A percentile compares a stretch with the other conserved stretches of the same genome.
Evolutionary conservation across 2,797 vertebrate genomes (phyloP).

Genomic region (Diplodus sargus): DNA sequence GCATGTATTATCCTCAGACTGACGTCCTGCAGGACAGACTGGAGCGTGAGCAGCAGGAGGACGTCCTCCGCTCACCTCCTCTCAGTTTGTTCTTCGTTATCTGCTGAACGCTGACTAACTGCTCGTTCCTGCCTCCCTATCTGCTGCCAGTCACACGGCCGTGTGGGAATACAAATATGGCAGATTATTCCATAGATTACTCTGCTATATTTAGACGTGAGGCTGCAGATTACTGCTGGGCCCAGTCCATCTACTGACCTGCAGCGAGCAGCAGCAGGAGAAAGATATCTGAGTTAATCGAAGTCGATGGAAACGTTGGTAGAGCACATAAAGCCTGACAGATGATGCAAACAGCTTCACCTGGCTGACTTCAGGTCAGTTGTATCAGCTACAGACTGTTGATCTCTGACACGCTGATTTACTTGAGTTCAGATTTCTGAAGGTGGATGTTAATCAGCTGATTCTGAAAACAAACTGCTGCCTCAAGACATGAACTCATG

Average conservation of each 20-base stretch:
- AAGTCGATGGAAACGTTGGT: not conserved
- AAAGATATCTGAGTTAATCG: not conserved
- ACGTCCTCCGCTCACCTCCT: not conserved
- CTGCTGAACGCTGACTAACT: constrained; percentile 22
- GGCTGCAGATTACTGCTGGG: constrained; percentile 27
- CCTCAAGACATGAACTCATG: not conserved
- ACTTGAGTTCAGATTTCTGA: too few relatives aligned
- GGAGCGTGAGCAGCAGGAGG: not conserved
- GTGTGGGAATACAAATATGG: constrained; percentile 52
- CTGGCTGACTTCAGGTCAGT: too few relatives aligned
- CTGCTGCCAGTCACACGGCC: not conserved
- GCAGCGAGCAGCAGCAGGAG: not conserved
- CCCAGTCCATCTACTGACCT: not conserved
- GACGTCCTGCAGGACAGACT: too few relatives aligned
- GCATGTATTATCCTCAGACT: too few relatives aligned
- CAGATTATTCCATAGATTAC: constrained; percentile 60
- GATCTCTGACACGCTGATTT: too few relatives aligned
- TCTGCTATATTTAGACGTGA: constrained; percentile 33
- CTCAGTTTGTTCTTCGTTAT: constrained; percentile 16
- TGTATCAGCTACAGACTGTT: too few relatives aligned
- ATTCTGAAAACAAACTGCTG: not conserved
- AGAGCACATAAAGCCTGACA: too few relatives aligned
- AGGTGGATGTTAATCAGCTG: not conserved
- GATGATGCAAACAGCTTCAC: too few relatives aligned
- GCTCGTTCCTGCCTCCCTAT: constrained; percentile 21